Conservation (phyloP, 1,140 invertebrate genomes). For the Lordiphosa stackelbergi region DNA sequence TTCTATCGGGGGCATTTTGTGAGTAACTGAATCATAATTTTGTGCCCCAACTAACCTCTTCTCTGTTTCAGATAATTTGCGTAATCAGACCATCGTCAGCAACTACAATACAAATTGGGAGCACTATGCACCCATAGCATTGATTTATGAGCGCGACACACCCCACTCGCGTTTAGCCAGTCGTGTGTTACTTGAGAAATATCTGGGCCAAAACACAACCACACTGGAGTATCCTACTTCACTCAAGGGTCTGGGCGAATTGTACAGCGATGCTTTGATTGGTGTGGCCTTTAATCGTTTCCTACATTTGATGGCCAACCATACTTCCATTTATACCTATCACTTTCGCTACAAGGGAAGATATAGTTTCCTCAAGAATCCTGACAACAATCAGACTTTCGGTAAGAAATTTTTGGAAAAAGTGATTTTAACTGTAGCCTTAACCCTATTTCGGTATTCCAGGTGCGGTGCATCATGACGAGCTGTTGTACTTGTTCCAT, state of each 20-base stretch:
- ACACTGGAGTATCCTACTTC: constrained; percentile 35
- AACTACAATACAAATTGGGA: constrained; percentile 78
- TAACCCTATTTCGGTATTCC: neutral
- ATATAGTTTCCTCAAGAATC: constrained; percentile 78
- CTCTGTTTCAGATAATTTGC: constrained; percentile 37
- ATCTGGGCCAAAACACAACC: constrained; percentile 27
- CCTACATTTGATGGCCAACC: constrained; percentile 76
- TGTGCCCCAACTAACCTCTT: neutral
- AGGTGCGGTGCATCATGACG: constrained; percentile 82
- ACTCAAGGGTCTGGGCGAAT: constrained; percentile 50
- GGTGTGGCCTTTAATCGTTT: constrained; percentile 78
- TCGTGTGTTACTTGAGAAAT: constrained; percentile 42
- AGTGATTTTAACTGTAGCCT: too few relatives aligned
- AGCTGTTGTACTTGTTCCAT: constrained; percentile 81
- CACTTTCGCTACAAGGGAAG: constrained; percentile 79
- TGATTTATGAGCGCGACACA: constrained; percentile 79
- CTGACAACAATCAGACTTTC: constrained; percentile 68
- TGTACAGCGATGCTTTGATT: constrained; percentile 78
- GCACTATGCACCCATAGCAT: constrained; percentile 78
- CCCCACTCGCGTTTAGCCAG: constrained; percentile 75
- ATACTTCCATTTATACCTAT: constrained; percentile 79
- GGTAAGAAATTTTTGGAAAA: constrained; percentile 52
- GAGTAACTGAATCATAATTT: constrained; percentile 59
- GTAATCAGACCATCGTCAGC: constrained; percentile 39
- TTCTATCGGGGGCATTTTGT: constrained; percentile 78